Evolutionary conservation across 2,113 vertebrate species (phyloP).

Genomic region (Progne subis): DNA sequence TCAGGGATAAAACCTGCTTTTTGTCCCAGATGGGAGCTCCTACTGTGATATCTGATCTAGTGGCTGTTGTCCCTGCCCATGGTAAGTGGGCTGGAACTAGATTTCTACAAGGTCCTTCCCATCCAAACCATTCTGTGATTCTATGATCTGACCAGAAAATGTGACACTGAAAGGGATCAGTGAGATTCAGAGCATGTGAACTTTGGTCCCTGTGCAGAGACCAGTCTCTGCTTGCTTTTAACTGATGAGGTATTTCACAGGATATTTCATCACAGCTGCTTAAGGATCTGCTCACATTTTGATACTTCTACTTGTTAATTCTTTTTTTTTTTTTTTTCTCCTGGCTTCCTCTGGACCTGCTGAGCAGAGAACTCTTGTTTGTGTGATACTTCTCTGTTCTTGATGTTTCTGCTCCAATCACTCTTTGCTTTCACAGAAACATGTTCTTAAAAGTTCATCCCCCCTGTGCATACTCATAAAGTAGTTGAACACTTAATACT

Average conservation of each 20-base stretch:
- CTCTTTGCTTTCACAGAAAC: not conserved
- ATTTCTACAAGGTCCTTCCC: not conserved
- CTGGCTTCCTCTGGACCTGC: not conserved
- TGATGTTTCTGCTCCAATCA: not conserved
- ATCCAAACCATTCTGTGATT: not conserved
- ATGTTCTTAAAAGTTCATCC: not conserved
- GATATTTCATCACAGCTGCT: not conserved
- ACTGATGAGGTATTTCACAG: not conserved
- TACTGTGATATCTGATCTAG: not conserved
- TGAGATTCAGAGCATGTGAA: not conserved
- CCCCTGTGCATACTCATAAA: not conserved
- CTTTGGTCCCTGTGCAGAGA: not conserved
- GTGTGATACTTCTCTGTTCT: not conserved
- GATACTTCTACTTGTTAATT: not conserved
- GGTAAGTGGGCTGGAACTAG: not conserved
- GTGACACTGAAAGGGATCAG: not conserved
- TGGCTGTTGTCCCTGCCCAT: not conserved
- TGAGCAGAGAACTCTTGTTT: not conserved
- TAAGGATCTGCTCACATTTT: not conserved
- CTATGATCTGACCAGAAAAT: not conserved
- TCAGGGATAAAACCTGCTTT: not conserved
- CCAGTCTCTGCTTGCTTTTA: not conserved
- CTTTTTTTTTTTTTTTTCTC: not conserved
- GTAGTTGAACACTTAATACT: not conserved
- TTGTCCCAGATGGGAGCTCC: not conserved